phyloP scores from a whole-genome alignment of 2,888 invertebrate species.

The Loripinus fragilis region DNA sequence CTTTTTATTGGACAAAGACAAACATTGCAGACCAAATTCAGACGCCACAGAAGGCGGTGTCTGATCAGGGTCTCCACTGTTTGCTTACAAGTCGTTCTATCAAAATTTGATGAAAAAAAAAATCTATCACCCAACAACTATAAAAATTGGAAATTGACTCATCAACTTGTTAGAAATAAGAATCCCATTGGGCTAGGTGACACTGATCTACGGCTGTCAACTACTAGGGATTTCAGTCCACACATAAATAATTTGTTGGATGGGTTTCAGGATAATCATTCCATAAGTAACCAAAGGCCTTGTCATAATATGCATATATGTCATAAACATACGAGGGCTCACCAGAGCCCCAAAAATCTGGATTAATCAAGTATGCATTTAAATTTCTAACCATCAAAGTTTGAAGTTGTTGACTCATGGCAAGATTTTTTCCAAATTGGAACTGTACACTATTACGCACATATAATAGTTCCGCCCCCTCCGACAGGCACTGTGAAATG shows the following conservation, averaged over 20 bases:
- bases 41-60: too few relatives aligned
- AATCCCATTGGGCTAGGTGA: too few relatives aligned
- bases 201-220: too few relatives aligned
- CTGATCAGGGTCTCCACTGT: too few relatives aligned
- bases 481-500: not conserved
- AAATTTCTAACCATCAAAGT: not conserved
- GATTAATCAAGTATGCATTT: not conserved
- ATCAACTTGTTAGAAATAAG: too few relatives aligned
- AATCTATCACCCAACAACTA: too few relatives aligned
- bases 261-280: not conserved
- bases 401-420: not conserved
- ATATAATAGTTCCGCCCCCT: not conserved
- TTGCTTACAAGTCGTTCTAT: too few relatives aligned
- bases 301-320: not conserved
- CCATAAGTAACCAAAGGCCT: not conserved
- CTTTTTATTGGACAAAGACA: too few relatives aligned
- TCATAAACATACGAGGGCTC: not conserved
- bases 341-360: not conserved
- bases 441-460: not conserved
- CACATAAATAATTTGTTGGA: not conserved
- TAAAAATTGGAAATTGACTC: too few relatives aligned
- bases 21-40: too few relatives aligned
- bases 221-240: too few relatives aligned
- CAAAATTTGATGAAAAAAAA: too few relatives aligned
- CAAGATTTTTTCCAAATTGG: not conserved